Percentiles rank a stretch among this genome's conserved stretches.
phyloP scores from a whole-genome alignment of 2,797 vertebrate species.

The Leptatherina wallacei region DNA sequence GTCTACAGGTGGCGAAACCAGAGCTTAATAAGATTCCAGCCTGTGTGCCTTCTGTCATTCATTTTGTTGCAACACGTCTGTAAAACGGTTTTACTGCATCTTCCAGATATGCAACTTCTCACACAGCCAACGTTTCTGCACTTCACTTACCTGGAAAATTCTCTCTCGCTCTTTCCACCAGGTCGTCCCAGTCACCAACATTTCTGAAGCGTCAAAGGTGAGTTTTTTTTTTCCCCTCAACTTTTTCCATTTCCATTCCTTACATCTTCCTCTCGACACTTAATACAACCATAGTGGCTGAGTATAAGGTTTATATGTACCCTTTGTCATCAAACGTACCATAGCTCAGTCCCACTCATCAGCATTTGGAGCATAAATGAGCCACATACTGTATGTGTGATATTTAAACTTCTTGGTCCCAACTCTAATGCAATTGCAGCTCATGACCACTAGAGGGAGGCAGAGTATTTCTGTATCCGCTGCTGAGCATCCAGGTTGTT shows the following conservation, averaged over 20 bases:
- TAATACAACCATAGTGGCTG: neutral
- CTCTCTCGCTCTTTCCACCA: slow-evolving; percentile 40
- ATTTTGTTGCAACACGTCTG: neutral
- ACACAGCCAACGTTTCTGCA: neutral
- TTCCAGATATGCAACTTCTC: slow-evolving; percentile 9
- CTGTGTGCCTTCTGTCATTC: neutral
- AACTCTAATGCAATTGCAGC: slow-evolving; percentile 11
- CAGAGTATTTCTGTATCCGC: slow-evolving; percentile 23
- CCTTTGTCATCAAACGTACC: neutral
- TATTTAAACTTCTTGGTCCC: neutral
- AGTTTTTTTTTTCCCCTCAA: slow-evolving; percentile 9
- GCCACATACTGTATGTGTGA: neutral
- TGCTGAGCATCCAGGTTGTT: neutral
- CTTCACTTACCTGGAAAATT: slow-evolving; percentile 31
- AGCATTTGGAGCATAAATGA: neutral
- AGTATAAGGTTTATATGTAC: accelerated
- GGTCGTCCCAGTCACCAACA: slow-evolving; percentile 41
- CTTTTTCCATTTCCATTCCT: neutral
- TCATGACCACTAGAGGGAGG: slow-evolving; percentile 51
- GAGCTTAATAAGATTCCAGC: neutral
- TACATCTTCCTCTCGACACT: neutral
- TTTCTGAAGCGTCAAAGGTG: slow-evolving; percentile 53
- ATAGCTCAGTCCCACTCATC: neutral
- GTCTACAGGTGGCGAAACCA: neutral
- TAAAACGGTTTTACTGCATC: slow-evolving; percentile 2